Percentiles rank a stretch among this genome's conserved stretches.
Evolutionary conservation across 1,140 invertebrate genomes (phyloP).

Genomic region (Diorhabda carinulata): DNA sequence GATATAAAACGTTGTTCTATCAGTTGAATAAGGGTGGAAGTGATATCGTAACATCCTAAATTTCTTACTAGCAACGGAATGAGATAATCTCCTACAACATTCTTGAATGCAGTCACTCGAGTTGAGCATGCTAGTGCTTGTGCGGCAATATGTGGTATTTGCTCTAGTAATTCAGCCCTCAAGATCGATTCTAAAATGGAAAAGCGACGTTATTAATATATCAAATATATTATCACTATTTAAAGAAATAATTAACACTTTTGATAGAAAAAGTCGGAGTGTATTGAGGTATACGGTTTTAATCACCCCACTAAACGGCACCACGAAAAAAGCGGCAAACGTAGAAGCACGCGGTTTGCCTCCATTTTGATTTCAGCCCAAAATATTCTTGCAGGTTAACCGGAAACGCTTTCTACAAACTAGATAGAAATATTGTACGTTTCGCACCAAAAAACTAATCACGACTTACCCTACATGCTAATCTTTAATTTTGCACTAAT

Average conservation of each 20-base stretch:
- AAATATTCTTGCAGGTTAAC: constrained; percentile 43
- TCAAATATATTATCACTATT: constrained; percentile 8
- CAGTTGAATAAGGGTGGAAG: constrained; percentile 34
- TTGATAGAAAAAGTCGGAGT: neutral
- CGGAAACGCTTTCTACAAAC: constrained; percentile 37
- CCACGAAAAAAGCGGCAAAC: constrained; percentile 36
- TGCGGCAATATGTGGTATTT: constrained; percentile 39
- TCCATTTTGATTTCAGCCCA: constrained; percentile 44
- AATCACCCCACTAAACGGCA: constrained; percentile 1
- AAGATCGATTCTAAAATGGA: constrained; percentile 37
- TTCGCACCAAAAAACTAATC: constrained; percentile 7
- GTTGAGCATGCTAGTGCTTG: constrained; percentile 33
- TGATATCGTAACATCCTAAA: constrained; percentile 36
- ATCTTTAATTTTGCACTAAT: constrained; percentile 13
- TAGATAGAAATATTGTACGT: constrained; percentile 6
- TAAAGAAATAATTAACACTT: constrained; percentile 1
- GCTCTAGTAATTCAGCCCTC: constrained; percentile 35
- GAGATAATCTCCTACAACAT: constrained; percentile 39
- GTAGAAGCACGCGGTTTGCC: constrained; percentile 43
- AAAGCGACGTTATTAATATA: constrained; percentile 7
- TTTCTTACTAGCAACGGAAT: constrained; percentile 41
- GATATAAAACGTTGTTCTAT: constrained; percentile 39
- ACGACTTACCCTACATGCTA: constrained; percentile 15
- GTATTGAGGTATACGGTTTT: neutral
- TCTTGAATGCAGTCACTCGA: constrained; percentile 32